Conservation (phyloP, 2,797 vertebrate species). For the Phalanger gymnotis region DNA sequence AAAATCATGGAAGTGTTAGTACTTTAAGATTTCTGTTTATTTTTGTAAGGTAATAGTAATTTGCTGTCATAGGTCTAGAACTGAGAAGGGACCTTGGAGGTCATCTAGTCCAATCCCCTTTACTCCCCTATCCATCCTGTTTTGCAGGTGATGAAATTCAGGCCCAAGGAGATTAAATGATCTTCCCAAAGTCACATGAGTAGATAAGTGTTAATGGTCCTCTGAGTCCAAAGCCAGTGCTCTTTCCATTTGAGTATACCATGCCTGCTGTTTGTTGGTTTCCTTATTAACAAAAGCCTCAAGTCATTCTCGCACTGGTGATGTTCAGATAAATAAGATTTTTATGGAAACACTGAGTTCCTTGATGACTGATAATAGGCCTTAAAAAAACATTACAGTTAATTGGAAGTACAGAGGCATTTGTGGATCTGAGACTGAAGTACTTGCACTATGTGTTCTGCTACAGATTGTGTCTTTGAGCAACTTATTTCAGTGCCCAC, state of each 20-base stretch:
- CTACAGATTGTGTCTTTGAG: background rate
- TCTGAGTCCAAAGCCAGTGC: background rate
- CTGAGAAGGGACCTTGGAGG: background rate
- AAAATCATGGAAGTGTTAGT: slow-evolving; percentile 73
- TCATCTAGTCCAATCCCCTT: background rate
- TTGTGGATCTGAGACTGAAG: background rate
- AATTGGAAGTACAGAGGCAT: background rate
- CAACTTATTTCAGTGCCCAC: background rate
- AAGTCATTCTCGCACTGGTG: slow-evolving; percentile 79
- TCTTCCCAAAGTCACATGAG: background rate
- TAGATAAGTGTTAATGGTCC: background rate
- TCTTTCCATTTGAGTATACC: background rate
- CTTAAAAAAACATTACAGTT: background rate
- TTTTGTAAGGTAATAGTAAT: slow-evolving; percentile 75
- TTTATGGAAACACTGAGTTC: slow-evolving; percentile 74
- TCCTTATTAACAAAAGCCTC: slow-evolving; percentile 77
- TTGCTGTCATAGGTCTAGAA: background rate
- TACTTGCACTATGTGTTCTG: background rate
- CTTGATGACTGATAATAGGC: slow-evolving; percentile 51
- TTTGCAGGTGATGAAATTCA: background rate
- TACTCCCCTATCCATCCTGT: background rate
- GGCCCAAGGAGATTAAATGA: background rate
- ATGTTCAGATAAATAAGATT: slow-evolving; percentile 81
- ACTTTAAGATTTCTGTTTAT: slow-evolving; percentile 76
- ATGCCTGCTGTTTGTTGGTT: slow-evolving; percentile 77